Percentiles rank a stretch among this genome's conserved stretches.
Conservation (phyloP, 1,140 invertebrate genomes). For the Tetramorium alpestre region DNA sequence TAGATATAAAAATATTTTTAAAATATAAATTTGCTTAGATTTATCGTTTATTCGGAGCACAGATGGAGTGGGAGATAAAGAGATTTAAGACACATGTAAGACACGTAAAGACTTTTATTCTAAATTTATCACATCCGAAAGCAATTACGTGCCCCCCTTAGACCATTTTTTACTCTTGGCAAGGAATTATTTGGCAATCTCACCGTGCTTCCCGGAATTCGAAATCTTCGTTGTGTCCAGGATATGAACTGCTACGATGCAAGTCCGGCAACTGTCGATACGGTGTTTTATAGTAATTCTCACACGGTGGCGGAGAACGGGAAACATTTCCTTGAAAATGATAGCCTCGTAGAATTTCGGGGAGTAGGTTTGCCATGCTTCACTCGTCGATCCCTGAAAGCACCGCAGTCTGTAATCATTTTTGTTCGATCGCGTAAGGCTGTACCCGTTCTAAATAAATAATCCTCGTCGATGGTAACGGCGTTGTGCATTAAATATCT, state of each 20-base stretch:
- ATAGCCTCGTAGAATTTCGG: slow-evolving; percentile 87
- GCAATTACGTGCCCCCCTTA: neutral
- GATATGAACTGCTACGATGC: slow-evolving; percentile 85
- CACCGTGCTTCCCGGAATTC: slow-evolving; percentile 86
- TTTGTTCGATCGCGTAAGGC: neutral
- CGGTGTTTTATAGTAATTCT: slow-evolving; percentile 86
- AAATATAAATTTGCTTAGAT: neutral
- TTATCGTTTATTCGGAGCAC: neutral
- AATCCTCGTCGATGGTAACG: neutral
- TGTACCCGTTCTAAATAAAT: neutral
- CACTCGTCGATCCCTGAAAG: slow-evolving; percentile 85
- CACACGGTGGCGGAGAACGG: slow-evolving; percentile 86
- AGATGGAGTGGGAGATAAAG: neutral
- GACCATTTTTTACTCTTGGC: slow-evolving; percentile 10
- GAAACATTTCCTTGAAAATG: slow-evolving; percentile 88
- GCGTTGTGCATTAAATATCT: neutral
- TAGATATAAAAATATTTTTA: neutral
- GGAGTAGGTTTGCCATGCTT: slow-evolving; percentile 82
- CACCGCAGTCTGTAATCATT: neutral
- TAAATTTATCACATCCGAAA: neutral
- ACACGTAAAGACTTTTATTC: neutral
- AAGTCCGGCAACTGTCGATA: slow-evolving; percentile 81
- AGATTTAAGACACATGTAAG: neutral
- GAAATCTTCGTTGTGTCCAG: slow-evolving; percentile 86
- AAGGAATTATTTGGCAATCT: slow-evolving; percentile 45